Conservation (phyloP, 2,888 invertebrate species). For the Drosophila barbarae region DNA sequence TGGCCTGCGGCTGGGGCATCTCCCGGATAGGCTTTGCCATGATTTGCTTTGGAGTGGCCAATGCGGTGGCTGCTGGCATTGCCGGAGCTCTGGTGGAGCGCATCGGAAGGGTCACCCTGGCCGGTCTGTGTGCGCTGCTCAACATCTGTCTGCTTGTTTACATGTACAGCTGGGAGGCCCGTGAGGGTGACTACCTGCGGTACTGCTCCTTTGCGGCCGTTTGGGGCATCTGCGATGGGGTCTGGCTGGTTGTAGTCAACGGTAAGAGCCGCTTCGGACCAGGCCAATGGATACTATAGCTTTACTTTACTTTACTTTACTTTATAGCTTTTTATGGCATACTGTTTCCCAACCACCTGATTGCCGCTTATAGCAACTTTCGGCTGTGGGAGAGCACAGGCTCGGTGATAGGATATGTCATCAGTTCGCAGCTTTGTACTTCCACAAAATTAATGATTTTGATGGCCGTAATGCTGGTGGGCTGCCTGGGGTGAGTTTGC, state of each 20-base stretch:
- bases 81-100: conserved; percentile 89
- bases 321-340: conserved; percentile 90
- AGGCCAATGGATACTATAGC: conserved; percentile 18
- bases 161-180: conserved; percentile 87
- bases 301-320: neutral
- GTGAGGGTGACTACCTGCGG: conserved; percentile 83
- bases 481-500: conserved; percentile 85
- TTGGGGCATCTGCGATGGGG: conserved; percentile 94
- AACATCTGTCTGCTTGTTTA: conserved; percentile 86
- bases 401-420: conserved; percentile 91
- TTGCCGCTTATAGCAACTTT: conserved; percentile 95
- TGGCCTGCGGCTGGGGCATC: conserved; percentile 93
- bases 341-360: conserved; percentile 90
- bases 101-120: conserved; percentile 87
- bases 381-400: conserved; percentile 95
- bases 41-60: conserved; percentile 94
- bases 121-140: conserved; percentile 86
- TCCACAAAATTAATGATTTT: conserved; percentile 86
- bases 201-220: conserved; percentile 90
- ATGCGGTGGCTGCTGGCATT: conserved; percentile 90
- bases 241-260: conserved; percentile 95
- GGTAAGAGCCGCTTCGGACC: conserved; percentile 82
- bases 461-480: conserved; percentile 84
- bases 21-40: conserved; percentile 95
- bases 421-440: conserved; percentile 89